A percentile compares a stretch with the other conserved stretches of the same genome.
Evolutionary conservation across 2,888 invertebrate species (phyloP).

Genomic region (Lamproptera curius): DNA sequence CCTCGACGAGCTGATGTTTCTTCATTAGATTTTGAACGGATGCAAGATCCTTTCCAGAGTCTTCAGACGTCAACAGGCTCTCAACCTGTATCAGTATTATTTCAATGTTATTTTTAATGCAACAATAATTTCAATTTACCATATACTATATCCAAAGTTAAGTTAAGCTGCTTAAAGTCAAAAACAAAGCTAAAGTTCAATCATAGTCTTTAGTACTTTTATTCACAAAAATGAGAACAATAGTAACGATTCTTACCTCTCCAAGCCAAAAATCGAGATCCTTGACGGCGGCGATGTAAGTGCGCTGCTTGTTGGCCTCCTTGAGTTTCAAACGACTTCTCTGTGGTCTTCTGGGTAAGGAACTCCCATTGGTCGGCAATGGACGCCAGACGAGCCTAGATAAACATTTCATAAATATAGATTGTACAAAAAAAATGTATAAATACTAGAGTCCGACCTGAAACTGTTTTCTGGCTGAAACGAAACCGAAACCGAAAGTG

Average conservation of each 20-base stretch:
- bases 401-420: background rate
- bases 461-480: too few species aligned
- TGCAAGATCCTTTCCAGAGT: conserved; percentile 98
- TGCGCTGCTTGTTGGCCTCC: conserved; percentile 99
- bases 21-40: conserved; percentile 99
- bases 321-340: conserved; percentile 98
- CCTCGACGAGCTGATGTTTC: conserved; percentile 98
- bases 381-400: conserved; percentile 85
- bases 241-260: conserved; percentile 79
- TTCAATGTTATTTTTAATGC: background rate
- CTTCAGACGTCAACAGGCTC: conserved; percentile 95
- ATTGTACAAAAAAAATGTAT: too few species aligned
- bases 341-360: conserved; percentile 97
- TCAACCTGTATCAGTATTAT: conserved; percentile 87
- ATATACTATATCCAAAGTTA: too few species aligned
- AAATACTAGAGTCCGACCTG: too few species aligned
- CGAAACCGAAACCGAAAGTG: too few species aligned
- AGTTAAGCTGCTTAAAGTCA: too few species aligned
- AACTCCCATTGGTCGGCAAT: conserved; percentile 99
- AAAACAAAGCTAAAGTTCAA: too few species aligned
- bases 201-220: too few species aligned
- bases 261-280: conserved; percentile 99
- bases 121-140: background rate
- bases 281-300: conserved; percentile 99
- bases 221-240: too few species aligned